Base-by-base conservation (phyloP, 2,888 invertebrate genomes). In the Orgyia antiqua region DNA sequence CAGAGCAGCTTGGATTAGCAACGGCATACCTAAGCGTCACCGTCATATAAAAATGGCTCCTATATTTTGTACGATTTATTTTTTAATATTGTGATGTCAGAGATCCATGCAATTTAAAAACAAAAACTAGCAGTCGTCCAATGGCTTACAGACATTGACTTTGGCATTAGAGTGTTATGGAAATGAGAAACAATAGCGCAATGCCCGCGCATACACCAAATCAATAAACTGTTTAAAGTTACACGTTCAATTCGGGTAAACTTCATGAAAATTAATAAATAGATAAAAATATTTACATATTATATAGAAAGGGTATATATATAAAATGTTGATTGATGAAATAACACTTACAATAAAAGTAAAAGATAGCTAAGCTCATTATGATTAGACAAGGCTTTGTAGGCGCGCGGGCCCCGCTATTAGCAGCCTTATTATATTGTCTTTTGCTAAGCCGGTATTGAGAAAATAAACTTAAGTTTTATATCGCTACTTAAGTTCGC, bases 301-400 rank as follows among this genome's bases (percentile, higher is more conserved):
- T 15, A 15, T 15, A 15, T 6, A 15, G 15, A 15, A n/a, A n/a
- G n/a, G 42, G 56, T 65, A 71, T 69, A 79, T 74, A 80, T 78
- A 79, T 83, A 82, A 78, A 82, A 83, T 78, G 76, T 79, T 76
- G 83, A 83, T 80, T 78, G 83, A 84, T 78, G 84, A 77, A 75
- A 73, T 84, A 84, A 86, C 84, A 84, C 84, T 84, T 84, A 84
- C 65, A 73, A 77, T 82, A 84, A 84, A 83, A 79, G 71, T 83
- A 83, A 83, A 84, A 84, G 75, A 65, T 76, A 83, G 84, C 83
- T 86, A 86, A 86, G 84, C 84, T 86, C 84, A 83, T 84, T 78
- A 83, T 78, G 82, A 82, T 83, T 80, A 79, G 69, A 79, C 69
- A 71, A 77, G 80, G 84, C 82, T 68, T 64, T 67, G 76, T 15